Conservation (phyloP, 2,797 vertebrate species). For the Neosilurus hyrtlii region DNA sequence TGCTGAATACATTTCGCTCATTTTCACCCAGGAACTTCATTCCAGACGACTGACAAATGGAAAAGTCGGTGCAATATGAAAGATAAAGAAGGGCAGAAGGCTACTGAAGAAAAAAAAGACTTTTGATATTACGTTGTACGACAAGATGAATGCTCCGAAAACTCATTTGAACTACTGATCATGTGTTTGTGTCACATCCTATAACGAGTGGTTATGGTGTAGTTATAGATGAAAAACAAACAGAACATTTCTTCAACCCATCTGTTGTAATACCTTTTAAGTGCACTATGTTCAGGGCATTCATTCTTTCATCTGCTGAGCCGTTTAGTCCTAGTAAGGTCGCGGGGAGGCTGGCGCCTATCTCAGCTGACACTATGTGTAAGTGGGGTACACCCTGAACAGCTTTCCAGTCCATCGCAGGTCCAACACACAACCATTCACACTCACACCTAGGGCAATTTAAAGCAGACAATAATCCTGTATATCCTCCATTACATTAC, state of each 20-base stretch:
- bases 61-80: background rate
- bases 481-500: too few relatives aligned
- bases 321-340: too few relatives aligned
- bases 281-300: background rate
- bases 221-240: background rate
- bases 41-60: background rate
- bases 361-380: too few relatives aligned
- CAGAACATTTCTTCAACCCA: background rate
- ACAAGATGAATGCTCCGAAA: background rate
- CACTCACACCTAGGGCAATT: too few relatives aligned
- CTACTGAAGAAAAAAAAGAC: background rate
- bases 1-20: background rate
- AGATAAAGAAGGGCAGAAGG: background rate
- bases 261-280: background rate
- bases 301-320: too few relatives aligned
- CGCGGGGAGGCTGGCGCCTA: too few relatives aligned
- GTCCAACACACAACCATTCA: too few relatives aligned
- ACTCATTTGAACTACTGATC: background rate
- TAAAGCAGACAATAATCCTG: too few relatives aligned
- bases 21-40: background rate
- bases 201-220: background rate
- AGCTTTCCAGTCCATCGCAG: too few relatives aligned
- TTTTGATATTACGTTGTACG: background rate
- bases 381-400: too few relatives aligned
- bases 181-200: background rate